Evolutionary conservation across 2,113 vertebrate genomes (phyloP), one percentile per base, ranked within the genome.

Genomic region (Grallaria varia): DNA sequence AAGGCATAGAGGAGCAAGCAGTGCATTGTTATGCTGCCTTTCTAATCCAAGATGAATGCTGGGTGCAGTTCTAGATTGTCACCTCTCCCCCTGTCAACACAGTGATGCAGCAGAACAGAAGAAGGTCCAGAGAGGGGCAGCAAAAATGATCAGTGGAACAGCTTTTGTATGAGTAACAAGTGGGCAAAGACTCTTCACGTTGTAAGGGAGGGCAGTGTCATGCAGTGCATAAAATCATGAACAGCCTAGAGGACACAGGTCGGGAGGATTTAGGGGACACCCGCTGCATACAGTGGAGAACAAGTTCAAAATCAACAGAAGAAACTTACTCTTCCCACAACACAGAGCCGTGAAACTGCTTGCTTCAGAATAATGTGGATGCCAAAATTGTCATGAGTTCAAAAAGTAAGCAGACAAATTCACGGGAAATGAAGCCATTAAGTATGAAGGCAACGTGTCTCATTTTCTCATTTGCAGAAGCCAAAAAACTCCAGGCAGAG

Each of bases 161-260:
- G 15, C 24, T 79, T 82, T 8, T 35, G 15, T 49, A 2, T 18
- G 24, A 30, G 14, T 40, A 30, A 44, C 6, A n/a, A 53, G 80
- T 1, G 3, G 33, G 8, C 17, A 25, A 56, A 60, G 21, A 33
- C 40, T 69, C 23, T 22, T 79, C 2, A 1, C 0, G 0, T 7
- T 62, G n/a, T 18, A n/a, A 52, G 21, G 33, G 24, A 50, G 33
- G 27, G 24, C 5, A 5, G 50, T 2, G 5, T 10, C 4, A 5
- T 37, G 56, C 24, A 21, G 3, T 0, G 0, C 42, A 1, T 44
- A 5, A 87, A 77, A 35, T 68, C 35, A 16, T 12, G 42, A 49
- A 7, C 18, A 55, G 12, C 27, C 5, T 1, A 20, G 82, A 53
- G 19, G 39, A 20, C 27, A 31, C 21, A 10, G 13, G 17, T 20